Percentiles rank a stretch among this genome's conserved stretches.
Conservation (phyloP, 2,888 invertebrate species). For the Volucella zonaria region DNA sequence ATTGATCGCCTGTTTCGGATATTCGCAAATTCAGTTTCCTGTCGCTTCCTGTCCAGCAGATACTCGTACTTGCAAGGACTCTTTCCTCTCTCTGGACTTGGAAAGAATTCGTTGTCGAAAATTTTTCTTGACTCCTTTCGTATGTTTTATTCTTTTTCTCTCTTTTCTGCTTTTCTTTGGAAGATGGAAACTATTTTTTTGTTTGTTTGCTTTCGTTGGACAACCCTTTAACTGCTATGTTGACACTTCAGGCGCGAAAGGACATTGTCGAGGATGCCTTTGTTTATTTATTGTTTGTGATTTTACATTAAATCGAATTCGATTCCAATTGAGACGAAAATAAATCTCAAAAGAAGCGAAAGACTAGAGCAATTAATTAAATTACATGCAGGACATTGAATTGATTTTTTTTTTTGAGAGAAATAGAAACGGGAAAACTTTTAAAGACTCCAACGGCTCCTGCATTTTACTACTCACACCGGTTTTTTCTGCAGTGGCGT, state of each 20-base stretch:
- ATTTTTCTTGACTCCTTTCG: constrained; percentile 66
- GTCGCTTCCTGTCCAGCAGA: neutral
- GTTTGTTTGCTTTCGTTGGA: constrained; percentile 26
- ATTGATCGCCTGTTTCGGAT: constrained; percentile 71
- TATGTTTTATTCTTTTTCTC: constrained; percentile 45
- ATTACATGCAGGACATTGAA: constrained; percentile 62
- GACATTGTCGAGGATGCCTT: constrained; percentile 20
- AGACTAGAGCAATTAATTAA: constrained; percentile 69
- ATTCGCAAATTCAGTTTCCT: constrained; percentile 57
- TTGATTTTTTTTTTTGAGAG: constrained; percentile 20
- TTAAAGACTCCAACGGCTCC: neutral
- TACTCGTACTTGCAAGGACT: constrained; percentile 47
- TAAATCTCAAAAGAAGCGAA: constrained; percentile 60
- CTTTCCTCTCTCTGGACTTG: neutral
- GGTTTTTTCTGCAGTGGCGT: constrained; percentile 48
- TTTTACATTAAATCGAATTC: constrained; percentile 72
- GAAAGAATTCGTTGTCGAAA: constrained; percentile 57
- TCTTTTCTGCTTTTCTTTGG: neutral
- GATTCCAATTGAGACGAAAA: constrained; percentile 69
- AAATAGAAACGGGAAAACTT: neutral
- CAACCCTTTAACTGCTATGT: constrained; percentile 68
- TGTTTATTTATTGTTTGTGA: constrained; percentile 72
- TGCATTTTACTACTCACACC: neutral
- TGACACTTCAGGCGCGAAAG: constrained; percentile 55
- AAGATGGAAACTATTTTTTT: constrained; percentile 15